These are phyloP conservation scores for Chelon labrosus DNA, from an alignment of 2,797 vertebrate species.

Conservation along the genomic window DNA sequence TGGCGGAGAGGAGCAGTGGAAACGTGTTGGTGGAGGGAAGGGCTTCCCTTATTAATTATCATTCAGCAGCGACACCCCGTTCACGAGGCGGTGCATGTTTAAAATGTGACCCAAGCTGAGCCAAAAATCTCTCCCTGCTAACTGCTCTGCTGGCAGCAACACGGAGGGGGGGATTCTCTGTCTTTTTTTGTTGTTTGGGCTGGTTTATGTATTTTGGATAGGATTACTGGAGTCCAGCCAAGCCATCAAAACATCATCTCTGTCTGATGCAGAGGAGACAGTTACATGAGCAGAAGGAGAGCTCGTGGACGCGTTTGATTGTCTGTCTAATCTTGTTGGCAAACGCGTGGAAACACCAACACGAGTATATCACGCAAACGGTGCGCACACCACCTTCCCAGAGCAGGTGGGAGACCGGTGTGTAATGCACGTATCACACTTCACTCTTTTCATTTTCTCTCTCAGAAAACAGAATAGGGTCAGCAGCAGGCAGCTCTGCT, in stretches of 20 bases:
- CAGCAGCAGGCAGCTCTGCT: conserved; percentile 46
- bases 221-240: background rate
- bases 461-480: conserved; percentile 34
- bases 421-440: too few relatives aligned
- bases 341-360: background rate
- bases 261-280: background rate
- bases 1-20: conserved; percentile 71
- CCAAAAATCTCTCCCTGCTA: conserved; percentile 14
- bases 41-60: conserved; percentile 64
- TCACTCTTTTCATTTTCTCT: background rate
- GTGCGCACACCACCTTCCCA: background rate
- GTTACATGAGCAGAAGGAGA: background rate
- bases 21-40: conserved; percentile 63
- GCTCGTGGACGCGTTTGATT: too few relatives aligned
- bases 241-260: background rate
- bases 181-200: background rate
- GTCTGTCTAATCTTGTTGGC: background rate
- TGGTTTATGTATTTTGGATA: background rate
- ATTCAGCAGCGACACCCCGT: conserved; percentile 39
- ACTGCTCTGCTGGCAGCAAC: background rate
- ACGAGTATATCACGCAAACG: background rate
- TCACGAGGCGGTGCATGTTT: conserved; percentile 38
- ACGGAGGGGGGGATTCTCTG: too few relatives aligned
- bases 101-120: conserved; percentile 35
- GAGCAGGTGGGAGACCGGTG: too few relatives aligned